Conservation (phyloP, 2,797 vertebrate species). For the Sphenodon punctatus region DNA sequence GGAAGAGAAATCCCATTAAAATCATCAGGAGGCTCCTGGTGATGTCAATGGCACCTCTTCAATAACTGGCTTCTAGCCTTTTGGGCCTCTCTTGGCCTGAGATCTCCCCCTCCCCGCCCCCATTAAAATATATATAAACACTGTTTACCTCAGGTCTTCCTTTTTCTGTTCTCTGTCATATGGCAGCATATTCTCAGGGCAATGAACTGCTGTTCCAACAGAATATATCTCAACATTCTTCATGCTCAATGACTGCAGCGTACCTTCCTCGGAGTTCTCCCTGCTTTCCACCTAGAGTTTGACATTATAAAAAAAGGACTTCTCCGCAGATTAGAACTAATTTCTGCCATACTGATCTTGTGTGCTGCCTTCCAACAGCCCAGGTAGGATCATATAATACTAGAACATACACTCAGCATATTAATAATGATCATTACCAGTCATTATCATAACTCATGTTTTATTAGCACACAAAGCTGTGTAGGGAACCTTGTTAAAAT, state of each 20-base stretch:
- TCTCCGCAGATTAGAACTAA: slow-evolving; percentile 2
- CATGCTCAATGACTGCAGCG: not conserved
- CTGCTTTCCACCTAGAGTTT: not conserved
- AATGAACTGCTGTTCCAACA: not conserved
- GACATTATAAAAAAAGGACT: not conserved
- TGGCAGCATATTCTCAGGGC: not conserved
- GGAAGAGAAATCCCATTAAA: not conserved
- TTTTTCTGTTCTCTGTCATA: not conserved
- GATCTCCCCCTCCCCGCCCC: not conserved
- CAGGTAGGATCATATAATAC: slow-evolving; percentile 11
- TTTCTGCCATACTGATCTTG: not conserved
- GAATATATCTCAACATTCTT: not conserved
- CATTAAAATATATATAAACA: no score
- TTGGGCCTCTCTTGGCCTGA: not conserved
- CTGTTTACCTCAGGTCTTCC: not conserved
- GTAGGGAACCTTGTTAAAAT: not conserved
- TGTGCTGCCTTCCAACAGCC: slow-evolving; percentile 4
- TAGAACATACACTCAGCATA: not conserved
- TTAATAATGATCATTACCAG: slow-evolving; percentile 4
- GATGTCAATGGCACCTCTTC: not conserved
- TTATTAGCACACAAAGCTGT: not conserved
- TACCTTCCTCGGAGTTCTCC: not conserved
- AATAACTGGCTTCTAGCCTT: not conserved
- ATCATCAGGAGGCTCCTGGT: no score
- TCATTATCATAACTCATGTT: slow-evolving; percentile 1